Evolutionary conservation across 2,888 invertebrate genomes (phyloP).

Genomic region (Ctena decussata): DNA sequence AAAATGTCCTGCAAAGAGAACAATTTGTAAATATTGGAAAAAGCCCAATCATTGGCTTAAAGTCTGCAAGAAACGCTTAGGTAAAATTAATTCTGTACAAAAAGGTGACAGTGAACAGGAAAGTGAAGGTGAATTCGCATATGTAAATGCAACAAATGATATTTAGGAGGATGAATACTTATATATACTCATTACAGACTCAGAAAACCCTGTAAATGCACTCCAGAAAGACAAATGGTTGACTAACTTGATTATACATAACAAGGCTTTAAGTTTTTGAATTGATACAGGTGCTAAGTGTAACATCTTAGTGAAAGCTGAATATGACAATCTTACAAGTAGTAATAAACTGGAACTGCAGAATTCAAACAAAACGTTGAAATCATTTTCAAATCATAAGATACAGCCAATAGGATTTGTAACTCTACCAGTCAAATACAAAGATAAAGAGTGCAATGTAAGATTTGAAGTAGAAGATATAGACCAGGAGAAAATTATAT

Average conservation of each 20-base stretch:
- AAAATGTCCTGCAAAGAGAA: not conserved
- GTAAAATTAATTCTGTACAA: not conserved
- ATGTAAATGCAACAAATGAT: not conserved
- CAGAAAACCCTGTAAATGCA: not conserved
- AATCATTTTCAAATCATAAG: constrained; percentile 41
- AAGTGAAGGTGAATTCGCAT: too few species aligned
- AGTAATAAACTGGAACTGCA: not conserved
- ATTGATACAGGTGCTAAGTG: constrained; percentile 35
- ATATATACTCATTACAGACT: not conserved
- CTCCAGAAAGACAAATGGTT: not conserved
- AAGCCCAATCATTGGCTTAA: not conserved
- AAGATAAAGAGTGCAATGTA: constrained; percentile 8
- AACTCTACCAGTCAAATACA: not conserved
- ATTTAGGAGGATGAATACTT: not conserved
- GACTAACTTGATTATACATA: not conserved
- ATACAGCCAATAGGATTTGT: constrained; percentile 26
- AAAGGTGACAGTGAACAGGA: not conserved
- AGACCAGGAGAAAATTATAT: constrained; percentile 23
- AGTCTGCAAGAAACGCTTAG: not conserved
- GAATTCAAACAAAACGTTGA: constrained; percentile 9
- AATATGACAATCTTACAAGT: not conserved
- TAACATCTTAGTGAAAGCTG: constrained; percentile 31
- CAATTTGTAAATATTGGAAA: not conserved
- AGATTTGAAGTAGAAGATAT: constrained; percentile 34
- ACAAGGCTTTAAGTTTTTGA: not conserved